Conservation (phyloP, 2,888 invertebrate species). For the Drosophila parthenogenetica region DNA sequence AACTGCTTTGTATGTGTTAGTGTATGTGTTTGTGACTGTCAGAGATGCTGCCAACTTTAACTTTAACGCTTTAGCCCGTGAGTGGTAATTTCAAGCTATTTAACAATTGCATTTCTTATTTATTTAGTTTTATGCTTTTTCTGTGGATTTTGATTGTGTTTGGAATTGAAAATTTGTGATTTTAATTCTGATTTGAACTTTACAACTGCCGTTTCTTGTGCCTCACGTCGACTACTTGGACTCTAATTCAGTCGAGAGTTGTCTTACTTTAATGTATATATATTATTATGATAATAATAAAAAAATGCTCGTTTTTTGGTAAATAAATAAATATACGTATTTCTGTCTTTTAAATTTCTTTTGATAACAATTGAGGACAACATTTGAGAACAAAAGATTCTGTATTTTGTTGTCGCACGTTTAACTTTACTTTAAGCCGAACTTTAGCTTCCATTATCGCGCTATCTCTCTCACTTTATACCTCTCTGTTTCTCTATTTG, state of each 20-base stretch:
- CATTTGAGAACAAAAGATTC: conserved; percentile 78
- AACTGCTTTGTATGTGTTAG: not conserved
- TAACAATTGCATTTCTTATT: conserved; percentile 52
- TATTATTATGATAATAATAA: conserved; percentile 23
- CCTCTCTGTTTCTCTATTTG: not conserved
- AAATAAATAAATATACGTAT: conserved; percentile 76
- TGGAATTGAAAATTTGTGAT: conserved; percentile 35
- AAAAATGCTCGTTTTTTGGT: conserved; percentile 57
- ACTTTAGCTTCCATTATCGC: not conserved
- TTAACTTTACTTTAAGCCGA: conserved; percentile 21
- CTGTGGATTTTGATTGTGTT: conserved; percentile 56
- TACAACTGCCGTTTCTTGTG: conserved; percentile 40
- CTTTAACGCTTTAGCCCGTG: conserved; percentile 26
- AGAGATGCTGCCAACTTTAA: conserved; percentile 15
- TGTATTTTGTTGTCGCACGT: conserved; percentile 70
- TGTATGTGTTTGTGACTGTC: conserved; percentile 13
- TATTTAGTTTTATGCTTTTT: conserved; percentile 31
- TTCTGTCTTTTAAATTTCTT: conserved; percentile 12
- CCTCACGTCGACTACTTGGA: conserved; percentile 37
- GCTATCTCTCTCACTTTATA: conserved; percentile 5
- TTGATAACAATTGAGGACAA: conserved; percentile 75
- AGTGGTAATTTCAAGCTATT: conserved; percentile 25
- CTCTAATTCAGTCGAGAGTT: conserved; percentile 39
- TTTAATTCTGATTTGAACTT: conserved; percentile 67
- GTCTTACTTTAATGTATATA: conserved; percentile 21